Percentiles rank a stretch among this genome's conserved stretches.
Conservation (phyloP, 2,888 invertebrate species). For the Drosophila meridionalis region DNA sequence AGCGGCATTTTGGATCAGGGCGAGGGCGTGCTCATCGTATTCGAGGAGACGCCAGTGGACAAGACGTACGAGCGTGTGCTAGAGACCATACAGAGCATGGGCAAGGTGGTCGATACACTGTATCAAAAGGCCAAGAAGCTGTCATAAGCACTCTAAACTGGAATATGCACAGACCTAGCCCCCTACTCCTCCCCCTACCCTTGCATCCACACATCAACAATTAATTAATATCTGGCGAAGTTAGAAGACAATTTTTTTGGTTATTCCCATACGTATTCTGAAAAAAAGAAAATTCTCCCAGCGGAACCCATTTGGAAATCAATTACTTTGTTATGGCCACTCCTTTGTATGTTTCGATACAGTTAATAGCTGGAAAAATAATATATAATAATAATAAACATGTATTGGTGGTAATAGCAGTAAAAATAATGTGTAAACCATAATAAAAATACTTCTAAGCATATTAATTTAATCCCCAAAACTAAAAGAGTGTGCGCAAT, state of each 20-base stretch:
- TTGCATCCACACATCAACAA: conserved; percentile 8
- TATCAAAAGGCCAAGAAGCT: conserved; percentile 99
- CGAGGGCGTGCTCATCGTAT: conserved; percentile 98
- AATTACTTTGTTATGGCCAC: conserved; percentile 31
- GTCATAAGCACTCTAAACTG: conserved; percentile 87
- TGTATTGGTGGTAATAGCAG: conserved; percentile 58
- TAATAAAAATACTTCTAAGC: conserved; percentile 52
- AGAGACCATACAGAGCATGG: conserved; percentile 99
- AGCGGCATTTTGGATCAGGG: conserved; percentile 99
- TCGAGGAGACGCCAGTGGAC: conserved; percentile 97
- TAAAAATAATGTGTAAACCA: conserved; percentile 42
- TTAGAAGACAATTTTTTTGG: conserved; percentile 50
- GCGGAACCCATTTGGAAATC: conserved; percentile 18
- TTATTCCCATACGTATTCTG: conserved; percentile 27
- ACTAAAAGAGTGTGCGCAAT: conserved; percentile 47
- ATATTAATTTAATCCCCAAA: conserved; percentile 41
- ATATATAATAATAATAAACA: conserved; percentile 45
- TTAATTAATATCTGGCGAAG: conserved; percentile 41
- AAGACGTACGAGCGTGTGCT: conserved; percentile 99
- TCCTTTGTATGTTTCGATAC: conserved; percentile 37
- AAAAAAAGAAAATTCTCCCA: conserved; percentile 15
- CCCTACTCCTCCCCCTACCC: neutral
- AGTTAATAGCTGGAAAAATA: conserved; percentile 42
- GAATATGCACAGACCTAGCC: neutral
- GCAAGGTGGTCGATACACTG: conserved; percentile 99